These are phyloP conservation scores for Silurus asotus DNA, from an alignment of 2,113 vertebrate species.

Conservation along the genomic window DNA sequence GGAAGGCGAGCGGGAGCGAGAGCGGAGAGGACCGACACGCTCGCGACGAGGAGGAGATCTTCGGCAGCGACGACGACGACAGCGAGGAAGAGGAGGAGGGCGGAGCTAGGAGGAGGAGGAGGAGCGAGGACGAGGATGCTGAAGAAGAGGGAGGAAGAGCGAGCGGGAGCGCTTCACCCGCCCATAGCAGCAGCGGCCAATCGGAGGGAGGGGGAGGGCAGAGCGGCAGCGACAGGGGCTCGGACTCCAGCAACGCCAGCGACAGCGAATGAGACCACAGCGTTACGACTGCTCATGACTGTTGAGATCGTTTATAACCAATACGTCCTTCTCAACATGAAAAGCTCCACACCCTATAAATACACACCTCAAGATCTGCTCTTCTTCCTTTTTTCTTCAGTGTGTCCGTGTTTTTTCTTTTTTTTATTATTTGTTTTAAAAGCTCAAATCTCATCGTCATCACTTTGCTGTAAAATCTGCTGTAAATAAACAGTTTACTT, in stretches of 20 bases:
- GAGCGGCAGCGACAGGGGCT: slow-evolving; percentile 77
- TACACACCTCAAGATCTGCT: not conserved
- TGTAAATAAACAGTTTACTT: slow-evolving; percentile 42
- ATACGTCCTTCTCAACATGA: too few relatives aligned
- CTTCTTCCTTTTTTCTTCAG: not conserved
- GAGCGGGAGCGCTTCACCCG: slow-evolving; percentile 78
- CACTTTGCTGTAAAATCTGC: slow-evolving; percentile 12
- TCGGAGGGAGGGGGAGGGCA: slow-evolving; percentile 76
- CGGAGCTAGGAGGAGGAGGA: slow-evolving; percentile 65
- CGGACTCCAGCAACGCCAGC: slow-evolving; percentile 80
- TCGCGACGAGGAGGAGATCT: slow-evolving; percentile 90
- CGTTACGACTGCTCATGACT: not conserved
- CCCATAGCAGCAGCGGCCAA: slow-evolving; percentile 81
- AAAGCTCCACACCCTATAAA: too few relatives aligned
- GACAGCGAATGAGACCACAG: slow-evolving; percentile 79
- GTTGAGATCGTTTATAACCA: too few relatives aligned
- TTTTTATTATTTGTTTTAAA: slow-evolving; percentile 3
- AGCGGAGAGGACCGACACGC: slow-evolving; percentile 79
- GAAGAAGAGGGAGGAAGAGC: slow-evolving; percentile 67
- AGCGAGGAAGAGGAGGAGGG: slow-evolving; percentile 77
- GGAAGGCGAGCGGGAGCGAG: slow-evolving; percentile 75
- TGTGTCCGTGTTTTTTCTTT: not conserved
- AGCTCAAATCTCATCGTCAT: not conserved
- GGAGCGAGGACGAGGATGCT: slow-evolving; percentile 70
- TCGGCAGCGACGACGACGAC: slow-evolving; percentile 85